phyloP scores from a whole-genome alignment of 2,888 invertebrate genomes.

The Eristalis intricaria region DNA sequence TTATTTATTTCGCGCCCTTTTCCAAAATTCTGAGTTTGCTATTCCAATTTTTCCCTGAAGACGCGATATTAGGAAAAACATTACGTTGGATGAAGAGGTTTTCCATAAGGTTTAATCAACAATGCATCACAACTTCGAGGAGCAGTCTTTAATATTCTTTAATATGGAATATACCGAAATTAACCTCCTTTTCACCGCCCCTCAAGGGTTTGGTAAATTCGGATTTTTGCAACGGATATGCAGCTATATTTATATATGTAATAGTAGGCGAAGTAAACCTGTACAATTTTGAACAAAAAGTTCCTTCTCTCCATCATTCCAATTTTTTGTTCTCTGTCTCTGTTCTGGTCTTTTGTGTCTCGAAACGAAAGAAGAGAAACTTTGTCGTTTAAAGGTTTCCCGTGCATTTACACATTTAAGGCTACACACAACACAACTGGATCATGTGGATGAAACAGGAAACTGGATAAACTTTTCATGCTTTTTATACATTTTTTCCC shows the following conservation, averaged over 20 bases:
- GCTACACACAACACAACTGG: conserved; percentile 7
- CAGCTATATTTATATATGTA: neutral
- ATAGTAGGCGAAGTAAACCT: neutral
- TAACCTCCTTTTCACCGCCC: too few relatives aligned
- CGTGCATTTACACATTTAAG: neutral
- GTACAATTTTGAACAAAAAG: neutral
- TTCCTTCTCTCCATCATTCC: neutral
- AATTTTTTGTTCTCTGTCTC: neutral
- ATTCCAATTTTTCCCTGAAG: too few relatives aligned
- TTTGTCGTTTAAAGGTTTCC: conserved; percentile 22
- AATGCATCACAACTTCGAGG: too few relatives aligned
- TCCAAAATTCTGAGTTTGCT: too few relatives aligned
- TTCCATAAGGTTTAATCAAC: too few relatives aligned
- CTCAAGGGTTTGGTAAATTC: neutral
- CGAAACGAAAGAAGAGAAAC: conserved; percentile 16
- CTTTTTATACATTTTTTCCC: neutral
- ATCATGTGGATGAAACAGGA: conserved; percentile 24
- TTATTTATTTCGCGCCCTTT: too few relatives aligned
- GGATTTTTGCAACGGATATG: neutral
- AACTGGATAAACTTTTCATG: conserved; percentile 10
- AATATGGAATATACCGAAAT: too few relatives aligned
- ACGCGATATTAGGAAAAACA: too few relatives aligned
- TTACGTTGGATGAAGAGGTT: too few relatives aligned
- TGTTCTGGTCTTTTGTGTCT: neutral
- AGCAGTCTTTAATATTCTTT: too few relatives aligned